Conservation (phyloP, 92 coral and sea anemone genomes). For the Parazoanthus darwini region DNA sequence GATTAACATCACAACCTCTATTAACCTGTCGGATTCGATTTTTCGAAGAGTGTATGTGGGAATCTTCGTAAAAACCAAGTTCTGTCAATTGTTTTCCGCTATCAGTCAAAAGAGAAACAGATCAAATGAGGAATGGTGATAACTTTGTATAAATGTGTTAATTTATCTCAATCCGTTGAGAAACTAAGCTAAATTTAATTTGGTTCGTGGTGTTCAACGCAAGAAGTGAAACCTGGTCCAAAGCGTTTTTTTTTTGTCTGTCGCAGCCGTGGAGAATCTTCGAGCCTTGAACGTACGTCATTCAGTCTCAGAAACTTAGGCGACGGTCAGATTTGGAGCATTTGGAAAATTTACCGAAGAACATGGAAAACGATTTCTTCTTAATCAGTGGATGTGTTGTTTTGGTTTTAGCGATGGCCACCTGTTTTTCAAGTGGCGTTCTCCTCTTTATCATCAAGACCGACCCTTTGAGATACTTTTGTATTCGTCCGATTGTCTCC, state of each 20-base stretch:
- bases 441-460: conserved; percentile 15
- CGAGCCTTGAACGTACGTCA: background rate
- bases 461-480: conserved; percentile 29
- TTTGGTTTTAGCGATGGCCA: conserved; percentile 18
- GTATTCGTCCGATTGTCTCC: conserved; percentile 25
- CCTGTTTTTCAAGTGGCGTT: conserved; percentile 28
- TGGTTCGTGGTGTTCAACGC: background rate
- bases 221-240: background rate
- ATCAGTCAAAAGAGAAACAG: background rate
- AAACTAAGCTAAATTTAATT: no score
- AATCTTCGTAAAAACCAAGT: background rate
- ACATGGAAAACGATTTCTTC: background rate
- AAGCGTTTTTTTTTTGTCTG: background rate
- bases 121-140: background rate
- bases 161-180: background rate
- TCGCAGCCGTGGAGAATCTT: background rate
- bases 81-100: background rate
- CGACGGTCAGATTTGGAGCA: background rate
- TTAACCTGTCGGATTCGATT: background rate
- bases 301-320: background rate
- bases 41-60: background rate
- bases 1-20: background rate
- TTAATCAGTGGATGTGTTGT: conserved; percentile 10
- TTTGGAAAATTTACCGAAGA: background rate
- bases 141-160: background rate